Percentiles rank a stretch among this genome's conserved stretches.
Evolutionary conservation across 1,140 invertebrate genomes (phyloP).

Genomic region (Caenorhabditis tropicalis): DNA sequence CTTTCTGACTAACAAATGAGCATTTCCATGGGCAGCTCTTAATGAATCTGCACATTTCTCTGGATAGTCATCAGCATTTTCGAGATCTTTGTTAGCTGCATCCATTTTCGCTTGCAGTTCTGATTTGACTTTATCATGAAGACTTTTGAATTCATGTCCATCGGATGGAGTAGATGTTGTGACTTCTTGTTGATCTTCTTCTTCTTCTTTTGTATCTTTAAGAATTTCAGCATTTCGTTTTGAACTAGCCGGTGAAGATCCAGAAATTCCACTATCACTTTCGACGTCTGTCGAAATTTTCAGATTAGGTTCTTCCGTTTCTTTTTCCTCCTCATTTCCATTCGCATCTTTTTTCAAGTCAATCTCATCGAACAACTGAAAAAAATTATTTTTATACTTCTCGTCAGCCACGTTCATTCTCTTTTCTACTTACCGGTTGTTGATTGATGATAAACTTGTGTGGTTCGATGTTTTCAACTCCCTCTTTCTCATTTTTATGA

Average conservation of each 20-base stretch:
- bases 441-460: conserved; percentile 25
- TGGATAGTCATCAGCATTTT: conserved; percentile 1
- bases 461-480: conserved; percentile 17
- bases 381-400: neutral
- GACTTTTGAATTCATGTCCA: conserved; percentile 11
- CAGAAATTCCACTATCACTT: conserved; percentile 22
- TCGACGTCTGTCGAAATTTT: conserved; percentile 13
- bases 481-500: conserved; percentile 13
- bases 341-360: conserved; percentile 4
- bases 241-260: conserved; percentile 10
- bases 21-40: conserved; percentile 10
- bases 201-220: conserved; percentile 6
- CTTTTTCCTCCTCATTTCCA: conserved; percentile 19
- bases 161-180: conserved; percentile 13
- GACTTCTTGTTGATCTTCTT: conserved; percentile 26
- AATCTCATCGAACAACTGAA: conserved; percentile 6
- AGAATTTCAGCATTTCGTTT: neutral
- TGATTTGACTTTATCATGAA: conserved; percentile 8
- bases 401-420: neutral
- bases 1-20: neutral
- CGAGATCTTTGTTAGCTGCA: neutral
- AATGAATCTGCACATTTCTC: conserved; percentile 29
- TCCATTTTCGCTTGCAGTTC: neutral
- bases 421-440: neutral
- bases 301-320: neutral